These are phyloP conservation scores for Tenodera sinensis DNA, from an alignment of 2,888 invertebrate species.

Conservation along the genomic window DNA sequence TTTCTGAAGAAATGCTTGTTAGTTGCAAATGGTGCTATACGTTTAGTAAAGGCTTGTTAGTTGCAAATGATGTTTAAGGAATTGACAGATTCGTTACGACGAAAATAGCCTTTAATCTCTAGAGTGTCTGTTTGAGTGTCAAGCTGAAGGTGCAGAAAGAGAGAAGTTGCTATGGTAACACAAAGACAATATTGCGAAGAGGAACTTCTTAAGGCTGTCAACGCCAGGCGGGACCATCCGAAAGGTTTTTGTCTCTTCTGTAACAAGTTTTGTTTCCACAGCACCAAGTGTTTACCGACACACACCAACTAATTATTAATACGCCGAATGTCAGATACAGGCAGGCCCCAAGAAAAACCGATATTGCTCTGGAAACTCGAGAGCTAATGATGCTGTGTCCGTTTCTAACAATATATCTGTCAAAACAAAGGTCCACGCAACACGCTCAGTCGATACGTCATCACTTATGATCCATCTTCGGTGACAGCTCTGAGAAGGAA, in stretches of 20 bases:
- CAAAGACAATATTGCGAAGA: neutral
- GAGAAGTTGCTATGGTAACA: neutral
- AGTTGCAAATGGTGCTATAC: too few species aligned
- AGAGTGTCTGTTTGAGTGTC: neutral
- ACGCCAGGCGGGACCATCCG: neutral
- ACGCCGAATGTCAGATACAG: neutral
- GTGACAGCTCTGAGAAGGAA: neutral
- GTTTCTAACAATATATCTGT: neutral
- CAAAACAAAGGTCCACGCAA: neutral
- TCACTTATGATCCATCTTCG: neutral
- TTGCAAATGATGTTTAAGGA: neutral
- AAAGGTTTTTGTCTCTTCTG: neutral
- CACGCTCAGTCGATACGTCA: neutral
- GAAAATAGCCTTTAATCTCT: neutral
- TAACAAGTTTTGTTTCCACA: neutral
- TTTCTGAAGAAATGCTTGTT: too few species aligned
- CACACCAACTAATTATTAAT: neutral
- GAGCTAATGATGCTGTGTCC: neutral
- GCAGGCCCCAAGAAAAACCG: neutral
- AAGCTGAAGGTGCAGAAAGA: neutral
- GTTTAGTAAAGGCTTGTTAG: too few species aligned
- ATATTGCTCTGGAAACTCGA: neutral
- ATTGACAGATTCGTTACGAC: neutral
- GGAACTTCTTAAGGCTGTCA: neutral
- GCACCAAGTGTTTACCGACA: neutral